Conservation (phyloP, 2,888 invertebrate species). For the Globia sparganii region DNA sequence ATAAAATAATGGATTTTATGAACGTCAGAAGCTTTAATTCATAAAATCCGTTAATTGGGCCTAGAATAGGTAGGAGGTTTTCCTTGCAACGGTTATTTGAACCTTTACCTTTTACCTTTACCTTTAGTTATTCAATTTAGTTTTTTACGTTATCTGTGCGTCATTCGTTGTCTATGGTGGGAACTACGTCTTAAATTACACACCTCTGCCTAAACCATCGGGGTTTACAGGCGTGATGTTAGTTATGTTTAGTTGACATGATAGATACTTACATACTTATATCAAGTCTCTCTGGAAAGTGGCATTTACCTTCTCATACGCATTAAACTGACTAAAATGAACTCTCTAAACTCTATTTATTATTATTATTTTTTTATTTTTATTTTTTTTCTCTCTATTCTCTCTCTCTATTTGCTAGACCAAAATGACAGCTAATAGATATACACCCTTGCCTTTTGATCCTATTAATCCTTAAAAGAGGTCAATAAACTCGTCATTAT, state of each 20-base stretch:
- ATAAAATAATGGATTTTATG: not conserved
- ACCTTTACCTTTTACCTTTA: conserved; percentile 3
- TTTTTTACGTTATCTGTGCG: conserved; percentile 2
- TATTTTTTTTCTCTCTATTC: no score
- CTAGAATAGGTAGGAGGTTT: not conserved
- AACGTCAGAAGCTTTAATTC: not conserved
- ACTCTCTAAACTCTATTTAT: not conserved
- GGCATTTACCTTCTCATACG: not conserved
- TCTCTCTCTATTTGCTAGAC: not conserved
- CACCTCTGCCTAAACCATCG: not conserved
- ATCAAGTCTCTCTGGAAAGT: not conserved
- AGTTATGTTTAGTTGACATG: not conserved
- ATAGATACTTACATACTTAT: no score
- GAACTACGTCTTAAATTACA: conserved; percentile 14
- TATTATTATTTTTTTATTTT: no score
- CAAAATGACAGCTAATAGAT: not conserved
- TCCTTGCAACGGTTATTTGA: not conserved
- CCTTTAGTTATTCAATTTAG: not conserved
- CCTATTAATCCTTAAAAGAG: no score
- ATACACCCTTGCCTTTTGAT: no score
- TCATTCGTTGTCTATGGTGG: conserved; percentile 11
- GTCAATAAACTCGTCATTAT: no score
- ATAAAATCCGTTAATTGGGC: not conserved
- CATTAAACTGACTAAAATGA: not conserved
- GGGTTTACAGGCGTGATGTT: not conserved